Evolutionary conservation across 2,113 vertebrate genomes (phyloP), one percentile per base, ranked within the genome.

Genomic region (Eudorcas thomsonii): DNA sequence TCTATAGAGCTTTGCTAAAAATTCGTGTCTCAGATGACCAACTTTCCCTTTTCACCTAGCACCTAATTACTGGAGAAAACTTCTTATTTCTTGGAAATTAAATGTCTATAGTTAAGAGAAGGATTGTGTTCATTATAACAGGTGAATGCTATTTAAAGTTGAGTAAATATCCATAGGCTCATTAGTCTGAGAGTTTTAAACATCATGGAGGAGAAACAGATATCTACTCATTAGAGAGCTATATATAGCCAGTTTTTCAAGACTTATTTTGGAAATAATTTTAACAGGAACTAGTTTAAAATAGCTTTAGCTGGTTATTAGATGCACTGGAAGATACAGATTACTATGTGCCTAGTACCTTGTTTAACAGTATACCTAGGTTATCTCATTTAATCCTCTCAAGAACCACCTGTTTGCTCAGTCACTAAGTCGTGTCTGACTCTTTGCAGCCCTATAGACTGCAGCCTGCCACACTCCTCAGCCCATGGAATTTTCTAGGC

Each of bases 221-320:
- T 81, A 86, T 52, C 45, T 85, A 57, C 14, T 17, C 26, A 78
- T 14, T n/a, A 59, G 33, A 81, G 28, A 89, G 52, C 23, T 88
- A 89, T 90, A 71, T 93, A 43, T 54, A 94, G 39, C 23, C 11
- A 36, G 26, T 52, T 95, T 83, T 82, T 97, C 30, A 54, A 88
- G 60, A 81, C 7, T 52, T 91, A 90, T 26, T 97, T 97, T 19
- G 86, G 48, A 95, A 62, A 94, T 48, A 86, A 80, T 85, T 95
- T 94, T 52, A 48, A 90, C 6, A 80, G 82, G 7, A 92, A 64
- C 50, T 87, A 43, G 67, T 92, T 96, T 84, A 80, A 93, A 91
- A 64, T 3, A 81, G 30, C 23, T 81, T 12, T 64, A 26, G 7
- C 16, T 92, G 30, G 12, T 81, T 87, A 90, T 48, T 85, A 90